phyloP scores from a whole-genome alignment of 2,113 vertebrate species.

The Sciurus niger region DNA sequence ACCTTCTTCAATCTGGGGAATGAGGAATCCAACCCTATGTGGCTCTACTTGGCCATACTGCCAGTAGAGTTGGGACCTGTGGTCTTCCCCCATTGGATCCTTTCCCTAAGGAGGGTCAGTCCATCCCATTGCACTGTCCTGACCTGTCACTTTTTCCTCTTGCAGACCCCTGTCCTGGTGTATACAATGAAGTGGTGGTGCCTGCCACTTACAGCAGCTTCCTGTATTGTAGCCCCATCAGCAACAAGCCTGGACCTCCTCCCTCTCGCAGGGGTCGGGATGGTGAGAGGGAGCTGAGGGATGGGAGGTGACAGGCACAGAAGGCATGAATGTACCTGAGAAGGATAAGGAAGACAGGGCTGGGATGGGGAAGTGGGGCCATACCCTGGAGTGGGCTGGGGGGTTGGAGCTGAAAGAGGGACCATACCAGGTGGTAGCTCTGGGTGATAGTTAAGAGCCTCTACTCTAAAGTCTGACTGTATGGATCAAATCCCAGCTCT shows the following conservation, averaged over 20 bases:
- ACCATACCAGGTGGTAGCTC: neutral
- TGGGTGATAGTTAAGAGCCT: neutral
- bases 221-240: constrained; percentile 91
- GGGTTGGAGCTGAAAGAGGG: neutral
- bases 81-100: neutral
- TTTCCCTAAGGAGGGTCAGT: neutral
- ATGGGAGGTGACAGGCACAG: rapidly evolving
- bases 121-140: neutral
- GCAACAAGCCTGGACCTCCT: constrained; percentile 83
- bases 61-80: neutral
- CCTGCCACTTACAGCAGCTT: constrained; percentile 92
- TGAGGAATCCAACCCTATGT: neutral
- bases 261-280: constrained; percentile 89
- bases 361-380: neutral
- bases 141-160: neutral
- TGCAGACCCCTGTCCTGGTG: constrained; percentile 82
- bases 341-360: neutral
- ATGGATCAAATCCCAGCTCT: neutral
- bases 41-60: neutral
- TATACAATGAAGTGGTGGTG: constrained; percentile 97
- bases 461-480: neutral
- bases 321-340: neutral
- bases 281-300: constrained; percentile 86
- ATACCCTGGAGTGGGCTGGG: neutral
- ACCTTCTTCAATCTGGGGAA: neutral